Percentiles rank a stretch among this genome's conserved stretches.
Conservation (phyloP, 2,888 invertebrate species). For the Minunthozetes semirufus region DNA sequence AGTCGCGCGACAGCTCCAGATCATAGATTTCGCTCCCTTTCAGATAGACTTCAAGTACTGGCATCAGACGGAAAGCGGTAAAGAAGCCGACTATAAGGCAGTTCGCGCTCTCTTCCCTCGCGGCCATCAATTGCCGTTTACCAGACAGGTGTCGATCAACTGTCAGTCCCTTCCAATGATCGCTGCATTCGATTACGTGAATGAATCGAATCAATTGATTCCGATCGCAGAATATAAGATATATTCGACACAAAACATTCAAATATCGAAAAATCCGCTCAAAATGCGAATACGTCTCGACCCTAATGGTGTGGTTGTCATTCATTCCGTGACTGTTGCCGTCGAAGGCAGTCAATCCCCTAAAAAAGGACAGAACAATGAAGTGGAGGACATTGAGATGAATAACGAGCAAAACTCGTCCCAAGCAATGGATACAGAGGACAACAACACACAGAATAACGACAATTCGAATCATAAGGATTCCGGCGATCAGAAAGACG, state of each 20-base stretch:
- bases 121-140: conserved; percentile 36
- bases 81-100: conserved; percentile 26
- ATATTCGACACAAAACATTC: conserved; percentile 3
- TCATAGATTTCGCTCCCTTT: conserved; percentile 83
- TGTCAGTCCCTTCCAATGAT: conserved; percentile 35
- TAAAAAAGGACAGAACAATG: conserved; percentile 36
- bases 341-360: conserved; percentile 39
- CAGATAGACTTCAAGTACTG: conserved; percentile 55
- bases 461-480: conserved; percentile 27
- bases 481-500: background rate
- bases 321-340: conserved; percentile 71
- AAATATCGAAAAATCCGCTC: conserved; percentile 61
- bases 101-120: conserved; percentile 30
- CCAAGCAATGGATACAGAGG: conserved; percentile 39
- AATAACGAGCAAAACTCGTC: conserved; percentile 32
- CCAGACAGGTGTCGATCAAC: conserved; percentile 35
- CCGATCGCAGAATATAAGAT: conserved; percentile 34
- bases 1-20: conserved; percentile 80
- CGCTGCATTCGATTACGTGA: conserved; percentile 34
- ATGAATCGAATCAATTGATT: background rate
- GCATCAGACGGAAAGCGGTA: conserved; percentile 19
- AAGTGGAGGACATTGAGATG: conserved; percentile 35
- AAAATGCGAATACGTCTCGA: conserved; percentile 93
- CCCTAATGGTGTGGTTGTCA: conserved; percentile 80
- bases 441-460: background rate